These are phyloP conservation scores for Polypterus bichir DNA, from an alignment of 2,113 vertebrate species.

Conservation along the genomic window DNA sequence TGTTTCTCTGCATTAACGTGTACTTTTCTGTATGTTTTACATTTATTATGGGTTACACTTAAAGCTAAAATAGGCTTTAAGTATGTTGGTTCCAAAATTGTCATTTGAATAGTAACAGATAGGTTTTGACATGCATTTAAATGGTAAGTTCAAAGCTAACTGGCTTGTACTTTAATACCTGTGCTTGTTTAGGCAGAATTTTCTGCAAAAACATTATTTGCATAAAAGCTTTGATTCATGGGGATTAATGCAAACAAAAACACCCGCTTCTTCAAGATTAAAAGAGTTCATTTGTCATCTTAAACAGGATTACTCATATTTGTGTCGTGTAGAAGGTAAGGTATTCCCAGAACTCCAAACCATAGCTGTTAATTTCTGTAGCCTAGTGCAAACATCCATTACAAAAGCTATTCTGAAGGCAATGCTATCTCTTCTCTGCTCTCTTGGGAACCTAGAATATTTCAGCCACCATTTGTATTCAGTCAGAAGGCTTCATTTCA, in stretches of 20 bases:
- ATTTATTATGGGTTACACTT: no score
- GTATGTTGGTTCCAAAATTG: no score
- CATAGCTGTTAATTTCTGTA: neutral
- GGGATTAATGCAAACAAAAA: slow-evolving; percentile 36
- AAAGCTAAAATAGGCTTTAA: no score
- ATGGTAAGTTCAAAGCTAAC: slow-evolving; percentile 41
- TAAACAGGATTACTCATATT: slow-evolving; percentile 53
- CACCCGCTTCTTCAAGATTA: slow-evolving; percentile 50
- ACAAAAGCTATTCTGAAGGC: neutral
- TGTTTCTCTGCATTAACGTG: no score
- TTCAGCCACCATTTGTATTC: slow-evolving; percentile 2
- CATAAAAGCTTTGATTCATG: slow-evolving; percentile 58
- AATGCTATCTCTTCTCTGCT: neutral
- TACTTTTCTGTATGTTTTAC: no score
- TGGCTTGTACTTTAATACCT: slow-evolving; percentile 36
- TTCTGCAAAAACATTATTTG: slow-evolving; percentile 38
- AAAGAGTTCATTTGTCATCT: slow-evolving; percentile 56
- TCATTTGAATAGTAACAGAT: slow-evolving; percentile 4
- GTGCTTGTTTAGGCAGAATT: slow-evolving; percentile 40
- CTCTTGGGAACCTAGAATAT: neutral
- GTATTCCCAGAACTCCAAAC: neutral
- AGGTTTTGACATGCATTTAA: slow-evolving; percentile 51
- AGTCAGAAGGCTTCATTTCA: neutral
- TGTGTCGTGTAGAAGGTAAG: slow-evolving; percentile 27
- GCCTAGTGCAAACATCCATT: neutral